A percentile compares a stretch with the other conserved stretches of the same genome.
Evolutionary conservation across 2,113 vertebrate species (phyloP).

Genomic region (Salvator merianae): DNA sequence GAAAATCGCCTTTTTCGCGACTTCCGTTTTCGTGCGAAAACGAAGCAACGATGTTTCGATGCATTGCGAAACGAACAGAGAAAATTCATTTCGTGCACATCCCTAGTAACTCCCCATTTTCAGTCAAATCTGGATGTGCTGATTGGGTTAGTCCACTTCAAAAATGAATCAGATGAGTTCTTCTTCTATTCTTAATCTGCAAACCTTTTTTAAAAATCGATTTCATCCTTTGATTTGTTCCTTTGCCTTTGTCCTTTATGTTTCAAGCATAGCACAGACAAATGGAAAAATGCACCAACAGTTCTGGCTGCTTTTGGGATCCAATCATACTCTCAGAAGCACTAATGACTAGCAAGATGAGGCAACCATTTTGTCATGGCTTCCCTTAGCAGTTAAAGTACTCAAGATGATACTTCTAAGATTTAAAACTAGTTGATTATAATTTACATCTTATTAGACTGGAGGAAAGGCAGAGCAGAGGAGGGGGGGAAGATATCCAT

Average conservation of each 20-base stretch:
- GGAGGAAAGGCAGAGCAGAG: slow-evolving; percentile 15
- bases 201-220: not conserved
- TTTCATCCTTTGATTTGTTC: not conserved
- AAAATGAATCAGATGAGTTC: no score
- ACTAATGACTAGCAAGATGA: not conserved
- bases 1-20: no score
- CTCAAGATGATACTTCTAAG: slow-evolving; percentile 46
- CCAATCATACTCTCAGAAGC: not conserved
- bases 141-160: no score
- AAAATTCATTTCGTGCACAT: no score
- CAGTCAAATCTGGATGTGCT: no score
- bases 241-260: not conserved
- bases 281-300: not conserved
- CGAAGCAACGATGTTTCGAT: no score
- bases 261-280: not conserved
- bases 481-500: slow-evolving; percentile 43
- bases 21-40: no score
- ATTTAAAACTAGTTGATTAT: slow-evolving; percentile 65
- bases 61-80: no score
- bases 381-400: slow-evolving; percentile 45
- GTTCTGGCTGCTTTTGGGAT: not conserved
- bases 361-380: not conserved
- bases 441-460: slow-evolving; percentile 64
- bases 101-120: no score
- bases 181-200: not conserved